These are phyloP conservation scores for Chiloscyllium plagiosum DNA, from an alignment of 2,113 vertebrate genomes.

Conservation along the genomic window DNA sequence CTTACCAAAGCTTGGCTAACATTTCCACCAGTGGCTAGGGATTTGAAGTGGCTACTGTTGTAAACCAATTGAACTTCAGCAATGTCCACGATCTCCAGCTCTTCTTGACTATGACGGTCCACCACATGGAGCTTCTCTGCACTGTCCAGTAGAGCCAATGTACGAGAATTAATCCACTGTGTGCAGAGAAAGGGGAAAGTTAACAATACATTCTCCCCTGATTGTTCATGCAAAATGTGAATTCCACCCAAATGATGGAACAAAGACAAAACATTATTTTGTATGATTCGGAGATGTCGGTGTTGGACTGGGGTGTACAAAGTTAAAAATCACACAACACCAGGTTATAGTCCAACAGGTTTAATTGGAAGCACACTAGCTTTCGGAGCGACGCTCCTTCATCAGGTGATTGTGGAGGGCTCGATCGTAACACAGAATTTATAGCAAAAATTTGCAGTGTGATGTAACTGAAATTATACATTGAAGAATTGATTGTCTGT, in stretches of 20 bases:
- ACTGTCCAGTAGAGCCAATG: slow-evolving; percentile 82
- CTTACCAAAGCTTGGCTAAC: slow-evolving; percentile 92
- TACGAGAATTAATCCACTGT: slow-evolving; percentile 93
- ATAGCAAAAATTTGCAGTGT: too few species aligned
- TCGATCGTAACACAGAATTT: too few species aligned
- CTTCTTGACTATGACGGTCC: slow-evolving; percentile 85
- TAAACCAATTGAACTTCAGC: slow-evolving; percentile 91
- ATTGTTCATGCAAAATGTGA: neutral
- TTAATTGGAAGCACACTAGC: too few species aligned
- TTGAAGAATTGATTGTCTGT: too few species aligned
- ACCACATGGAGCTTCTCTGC: slow-evolving; percentile 88
- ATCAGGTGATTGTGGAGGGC: too few species aligned
- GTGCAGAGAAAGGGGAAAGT: slow-evolving; percentile 37
- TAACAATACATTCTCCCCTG: neutral
- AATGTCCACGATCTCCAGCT: slow-evolving; percentile 83
- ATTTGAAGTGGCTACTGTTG: slow-evolving; percentile 97
- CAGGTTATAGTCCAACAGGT: too few species aligned
- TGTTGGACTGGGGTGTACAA: too few species aligned
- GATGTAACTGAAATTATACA: too few species aligned
- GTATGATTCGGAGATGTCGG: too few species aligned
- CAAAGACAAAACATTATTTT: neutral
- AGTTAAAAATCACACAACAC: too few species aligned
- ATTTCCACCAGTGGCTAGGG: slow-evolving; percentile 88
- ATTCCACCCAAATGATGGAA: neutral
- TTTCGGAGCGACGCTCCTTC: too few species aligned